These are phyloP conservation scores for Cerceris ruficornis DNA, from an alignment of 2,888 invertebrate genomes.

Conservation along the genomic window DNA sequence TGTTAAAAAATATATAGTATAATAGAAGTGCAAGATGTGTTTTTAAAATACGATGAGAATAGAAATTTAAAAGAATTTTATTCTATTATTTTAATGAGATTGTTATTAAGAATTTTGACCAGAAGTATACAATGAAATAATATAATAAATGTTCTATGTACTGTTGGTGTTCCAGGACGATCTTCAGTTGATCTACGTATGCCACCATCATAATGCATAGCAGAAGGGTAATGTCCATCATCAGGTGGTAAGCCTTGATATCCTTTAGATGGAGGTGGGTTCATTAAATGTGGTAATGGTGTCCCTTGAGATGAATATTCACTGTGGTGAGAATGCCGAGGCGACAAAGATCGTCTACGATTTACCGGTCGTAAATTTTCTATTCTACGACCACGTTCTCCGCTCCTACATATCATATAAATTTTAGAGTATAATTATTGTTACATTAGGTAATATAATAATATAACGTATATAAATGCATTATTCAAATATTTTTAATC, in stretches of 20 bases:
- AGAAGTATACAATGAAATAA: not conserved
- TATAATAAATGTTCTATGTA: conserved; percentile 70
- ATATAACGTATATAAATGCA: too few species aligned
- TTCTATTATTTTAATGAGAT: not conserved
- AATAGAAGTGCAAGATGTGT: too few species aligned
- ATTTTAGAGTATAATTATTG: not conserved
- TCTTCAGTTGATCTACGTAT: conserved; percentile 83
- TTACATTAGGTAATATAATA: too few species aligned
- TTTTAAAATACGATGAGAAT: not conserved
- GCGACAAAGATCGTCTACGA: conserved; percentile 77
- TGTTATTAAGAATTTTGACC: not conserved
- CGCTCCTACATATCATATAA: conserved; percentile 58
- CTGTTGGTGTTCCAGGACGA: conserved; percentile 88
- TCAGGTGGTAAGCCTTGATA: conserved; percentile 79
- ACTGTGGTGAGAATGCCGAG: conserved; percentile 75
- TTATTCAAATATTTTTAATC: too few species aligned
- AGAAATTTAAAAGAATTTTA: not conserved
- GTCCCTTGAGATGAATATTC: conserved; percentile 73
- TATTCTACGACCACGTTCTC: conserved; percentile 74
- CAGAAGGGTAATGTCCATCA: conserved; percentile 74
- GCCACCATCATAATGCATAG: conserved; percentile 78
- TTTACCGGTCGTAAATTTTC: conserved; percentile 75
- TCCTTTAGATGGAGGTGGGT: conserved; percentile 71
- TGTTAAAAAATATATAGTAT: too few species aligned
- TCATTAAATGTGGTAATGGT: conserved; percentile 71